A percentile compares a stretch with the other conserved stretches of the same genome.
phyloP scores from a whole-genome alignment of 2,888 invertebrate genomes.

The Dendrolimus houi region DNA sequence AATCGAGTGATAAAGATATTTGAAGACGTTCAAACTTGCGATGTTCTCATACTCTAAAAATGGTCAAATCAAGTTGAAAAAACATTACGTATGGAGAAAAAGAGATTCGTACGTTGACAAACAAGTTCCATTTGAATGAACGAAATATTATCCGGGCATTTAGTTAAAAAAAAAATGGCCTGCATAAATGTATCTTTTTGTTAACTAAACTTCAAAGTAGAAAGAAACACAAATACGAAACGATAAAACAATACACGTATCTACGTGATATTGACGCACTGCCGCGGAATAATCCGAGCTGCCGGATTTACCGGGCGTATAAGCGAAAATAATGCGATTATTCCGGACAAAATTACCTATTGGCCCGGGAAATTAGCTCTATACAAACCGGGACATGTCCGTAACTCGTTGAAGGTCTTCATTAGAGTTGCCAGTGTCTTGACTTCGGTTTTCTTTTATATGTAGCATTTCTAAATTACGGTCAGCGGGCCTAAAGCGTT shows the following conservation, averaged over 20 bases:
- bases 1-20: too few relatives aligned
- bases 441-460: neutral
- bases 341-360: constrained; percentile 42
- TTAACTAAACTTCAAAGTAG: neutral
- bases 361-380: constrained; percentile 41
- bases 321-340: constrained; percentile 51
- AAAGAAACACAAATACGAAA: neutral
- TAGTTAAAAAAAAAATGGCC: too few relatives aligned
- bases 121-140: too few relatives aligned
- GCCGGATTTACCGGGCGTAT: constrained; percentile 21
- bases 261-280: constrained; percentile 13
- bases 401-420: neutral
- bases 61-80: too few relatives aligned
- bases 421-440: neutral
- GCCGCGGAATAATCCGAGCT: constrained; percentile 18
- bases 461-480: too few relatives aligned
- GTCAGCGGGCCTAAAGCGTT: too few relatives aligned
- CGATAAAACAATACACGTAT: constrained; percentile 2
- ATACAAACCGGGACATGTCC: constrained; percentile 2
- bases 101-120: too few relatives aligned
- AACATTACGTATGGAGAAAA: too few relatives aligned
- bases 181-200: too few relatives aligned
- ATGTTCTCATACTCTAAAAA: too few relatives aligned
- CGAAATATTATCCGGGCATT: too few relatives aligned
- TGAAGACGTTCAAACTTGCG: too few relatives aligned